Conservation (phyloP, 2,888 invertebrate species). For the Phyllotreta cruciferae region DNA sequence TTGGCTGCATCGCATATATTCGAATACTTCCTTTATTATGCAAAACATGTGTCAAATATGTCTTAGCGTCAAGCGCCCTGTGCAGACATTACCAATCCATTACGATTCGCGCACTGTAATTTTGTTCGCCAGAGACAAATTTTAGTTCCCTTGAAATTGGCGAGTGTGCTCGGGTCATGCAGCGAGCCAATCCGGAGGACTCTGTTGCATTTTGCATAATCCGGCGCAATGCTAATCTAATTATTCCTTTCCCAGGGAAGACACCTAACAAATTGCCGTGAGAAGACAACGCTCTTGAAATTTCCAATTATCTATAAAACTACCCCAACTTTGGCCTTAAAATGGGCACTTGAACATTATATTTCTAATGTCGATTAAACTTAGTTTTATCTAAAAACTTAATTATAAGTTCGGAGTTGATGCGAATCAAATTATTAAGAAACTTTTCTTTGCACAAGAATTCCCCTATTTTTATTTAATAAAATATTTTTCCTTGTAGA, state of each 20-base stretch:
- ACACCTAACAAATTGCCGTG: not conserved
- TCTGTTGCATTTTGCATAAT: not conserved
- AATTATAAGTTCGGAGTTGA: too few species aligned
- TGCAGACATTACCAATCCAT: conserved; percentile 10
- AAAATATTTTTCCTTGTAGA: too few species aligned
- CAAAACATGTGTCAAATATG: conserved; percentile 10
- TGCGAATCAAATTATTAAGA: too few species aligned
- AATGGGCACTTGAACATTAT: too few species aligned
- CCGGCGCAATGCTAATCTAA: conserved; percentile 3
- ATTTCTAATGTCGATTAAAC: too few species aligned
- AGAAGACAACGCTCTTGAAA: not conserved
- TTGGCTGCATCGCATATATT: not conserved
- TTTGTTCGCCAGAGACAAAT: conserved; percentile 9
- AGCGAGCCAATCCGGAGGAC: not conserved
- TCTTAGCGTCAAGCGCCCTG: not conserved
- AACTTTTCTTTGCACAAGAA: too few species aligned
- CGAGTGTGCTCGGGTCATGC: not conserved
- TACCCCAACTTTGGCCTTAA: too few species aligned
- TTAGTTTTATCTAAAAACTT: too few species aligned
- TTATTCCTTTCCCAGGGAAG: not conserved
- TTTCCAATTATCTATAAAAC: too few species aligned
- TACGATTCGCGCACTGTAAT: not conserved
- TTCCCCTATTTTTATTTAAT: too few species aligned
- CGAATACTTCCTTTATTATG: conserved; percentile 12
- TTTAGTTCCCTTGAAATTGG: conserved; percentile 2